A percentile compares a stretch with the other conserved stretches of the same genome.
Conservation (phyloP, 2,797 vertebrate species). For the Danio jaintianensis region DNA sequence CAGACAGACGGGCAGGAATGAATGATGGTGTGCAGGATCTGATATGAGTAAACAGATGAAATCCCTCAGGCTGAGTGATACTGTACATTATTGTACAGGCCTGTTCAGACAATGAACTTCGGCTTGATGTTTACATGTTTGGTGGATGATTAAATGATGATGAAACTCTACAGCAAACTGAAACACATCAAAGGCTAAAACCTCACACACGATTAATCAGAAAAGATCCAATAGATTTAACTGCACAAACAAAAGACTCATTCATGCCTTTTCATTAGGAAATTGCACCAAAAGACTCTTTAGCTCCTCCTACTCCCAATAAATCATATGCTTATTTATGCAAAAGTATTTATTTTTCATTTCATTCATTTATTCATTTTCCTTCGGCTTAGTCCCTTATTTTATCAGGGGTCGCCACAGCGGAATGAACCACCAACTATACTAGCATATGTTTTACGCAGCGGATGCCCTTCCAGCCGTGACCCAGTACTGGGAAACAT, state of each 20-base stretch:
- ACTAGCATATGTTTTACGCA: too few species aligned
- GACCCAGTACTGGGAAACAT: too few species aligned
- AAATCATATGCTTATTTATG: too few species aligned
- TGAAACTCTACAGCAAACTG: background rate
- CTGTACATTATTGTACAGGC: constrained; percentile 20
- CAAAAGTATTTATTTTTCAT: too few species aligned
- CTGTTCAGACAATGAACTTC: constrained; percentile 44
- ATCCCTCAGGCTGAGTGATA: background rate
- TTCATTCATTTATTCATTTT: too few species aligned
- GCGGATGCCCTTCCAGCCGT: too few species aligned
- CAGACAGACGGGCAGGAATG: constrained; percentile 5
- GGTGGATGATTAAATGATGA: background rate
- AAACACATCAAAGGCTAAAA: constrained; percentile 1
- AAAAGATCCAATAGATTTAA: constrained; percentile 1
- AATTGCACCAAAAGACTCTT: background rate
- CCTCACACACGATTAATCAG: background rate
- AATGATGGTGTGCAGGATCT: constrained; percentile 10
- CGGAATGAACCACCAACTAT: too few species aligned
- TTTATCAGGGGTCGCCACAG: too few species aligned
- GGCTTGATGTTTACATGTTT: background rate
- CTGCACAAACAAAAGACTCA: background rate
- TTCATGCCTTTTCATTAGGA: background rate
- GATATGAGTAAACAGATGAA: constrained; percentile 27
- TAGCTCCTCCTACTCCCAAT: too few species aligned
- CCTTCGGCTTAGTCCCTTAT: too few species aligned